phyloP scores from a whole-genome alignment of 2,113 vertebrate species.

The Camelus dromedarius region DNA sequence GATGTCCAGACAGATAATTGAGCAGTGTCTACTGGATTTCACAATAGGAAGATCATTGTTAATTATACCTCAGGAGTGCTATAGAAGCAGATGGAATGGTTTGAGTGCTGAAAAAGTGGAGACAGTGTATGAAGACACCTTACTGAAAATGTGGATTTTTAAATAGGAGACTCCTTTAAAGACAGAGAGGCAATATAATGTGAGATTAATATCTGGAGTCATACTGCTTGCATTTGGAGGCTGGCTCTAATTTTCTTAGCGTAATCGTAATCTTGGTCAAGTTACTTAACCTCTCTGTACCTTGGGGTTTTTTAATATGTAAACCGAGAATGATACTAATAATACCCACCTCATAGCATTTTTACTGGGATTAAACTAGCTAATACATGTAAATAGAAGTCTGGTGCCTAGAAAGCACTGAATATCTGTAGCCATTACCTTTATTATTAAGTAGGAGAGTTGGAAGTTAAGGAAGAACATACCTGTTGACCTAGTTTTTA shows the following conservation, averaged over 20 bases:
- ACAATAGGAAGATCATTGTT: not conserved
- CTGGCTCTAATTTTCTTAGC: not conserved
- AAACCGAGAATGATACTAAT: not conserved
- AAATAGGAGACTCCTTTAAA: not conserved
- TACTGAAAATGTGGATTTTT: not conserved
- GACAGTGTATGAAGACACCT: not conserved
- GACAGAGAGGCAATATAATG: not conserved
- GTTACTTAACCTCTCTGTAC: not conserved
- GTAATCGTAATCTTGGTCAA: not conserved
- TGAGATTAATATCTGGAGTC: not conserved
- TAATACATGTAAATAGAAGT: not conserved
- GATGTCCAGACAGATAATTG: not conserved
- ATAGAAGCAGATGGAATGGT: not conserved
- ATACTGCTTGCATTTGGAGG: not conserved
- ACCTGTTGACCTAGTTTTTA: not conserved
- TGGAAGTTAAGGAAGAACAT: not conserved
- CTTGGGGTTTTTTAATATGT: not conserved
- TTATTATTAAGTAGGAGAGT: not conserved
- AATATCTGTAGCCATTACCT: not conserved
- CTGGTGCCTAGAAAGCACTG: not conserved
- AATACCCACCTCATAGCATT: not conserved
- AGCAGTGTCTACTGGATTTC: not conserved
- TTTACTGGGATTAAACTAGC: slow-evolving; percentile 6
- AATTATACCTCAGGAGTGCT: not conserved
- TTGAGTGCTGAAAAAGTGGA: not conserved